A percentile compares a stretch with the other conserved stretches of the same genome.
phyloP scores from a whole-genome alignment of 37 sponge, comb jelly and placozoan genomes.

The Oopsacas minuta region DNA sequence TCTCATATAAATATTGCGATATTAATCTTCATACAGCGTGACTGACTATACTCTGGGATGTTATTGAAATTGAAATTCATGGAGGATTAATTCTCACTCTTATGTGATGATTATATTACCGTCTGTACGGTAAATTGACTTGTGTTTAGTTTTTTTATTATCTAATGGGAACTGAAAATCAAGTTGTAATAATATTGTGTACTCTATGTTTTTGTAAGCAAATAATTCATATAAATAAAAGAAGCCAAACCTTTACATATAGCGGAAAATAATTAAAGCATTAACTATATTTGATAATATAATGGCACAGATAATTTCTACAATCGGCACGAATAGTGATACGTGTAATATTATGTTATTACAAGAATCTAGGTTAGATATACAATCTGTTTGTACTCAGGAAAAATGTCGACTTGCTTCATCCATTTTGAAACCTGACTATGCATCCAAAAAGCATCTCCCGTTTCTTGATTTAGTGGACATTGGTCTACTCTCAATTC shows the following conservation, averaged over 20 bases:
- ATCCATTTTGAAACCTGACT: not conserved
- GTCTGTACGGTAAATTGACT: too few relatives aligned
- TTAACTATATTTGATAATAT: too few relatives aligned
- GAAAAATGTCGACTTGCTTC: not conserved
- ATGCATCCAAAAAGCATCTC: not conserved
- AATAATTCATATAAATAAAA: not conserved
- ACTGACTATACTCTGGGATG: not conserved
- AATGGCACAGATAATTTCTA: not conserved
- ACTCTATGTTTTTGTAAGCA: not conserved
- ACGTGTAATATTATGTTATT: not conserved
- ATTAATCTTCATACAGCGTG: too few relatives aligned
- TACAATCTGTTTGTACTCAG: not conserved
- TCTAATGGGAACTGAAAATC: not conserved
- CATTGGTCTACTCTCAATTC: not conserved
- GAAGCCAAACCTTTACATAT: too few relatives aligned
- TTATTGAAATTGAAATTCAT: not conserved
- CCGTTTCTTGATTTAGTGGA: not conserved
- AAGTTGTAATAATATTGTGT: not conserved
- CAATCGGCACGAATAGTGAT: not conserved
- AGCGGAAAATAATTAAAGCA: too few relatives aligned
- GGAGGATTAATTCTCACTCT: not conserved
- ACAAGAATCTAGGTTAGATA: not conserved
- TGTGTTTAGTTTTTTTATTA: not conserved
- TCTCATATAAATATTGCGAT: too few relatives aligned
- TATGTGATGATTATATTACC: not conserved